Conservation (phyloP, 2,888 invertebrate genomes). For the Apocheima hispidaria region DNA sequence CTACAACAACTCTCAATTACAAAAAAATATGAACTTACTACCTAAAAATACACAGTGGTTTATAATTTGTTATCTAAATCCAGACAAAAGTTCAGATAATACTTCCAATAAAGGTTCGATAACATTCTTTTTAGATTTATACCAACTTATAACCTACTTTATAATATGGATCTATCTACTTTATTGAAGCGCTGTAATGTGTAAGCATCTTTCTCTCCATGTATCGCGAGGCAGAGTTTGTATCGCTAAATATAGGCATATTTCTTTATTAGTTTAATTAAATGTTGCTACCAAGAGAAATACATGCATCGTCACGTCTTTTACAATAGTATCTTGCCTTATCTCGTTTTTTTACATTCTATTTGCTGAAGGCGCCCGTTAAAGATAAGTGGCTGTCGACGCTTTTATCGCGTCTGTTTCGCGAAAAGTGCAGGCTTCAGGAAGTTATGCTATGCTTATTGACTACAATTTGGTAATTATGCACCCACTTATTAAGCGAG, state of each 20-base stretch:
- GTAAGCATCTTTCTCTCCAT: not conserved
- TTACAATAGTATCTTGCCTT: slow-evolving; percentile 69
- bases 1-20: not conserved
- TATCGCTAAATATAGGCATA: not conserved
- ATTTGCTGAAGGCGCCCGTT: slow-evolving; percentile 84
- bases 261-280: slow-evolving; percentile 3
- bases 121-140: too few species aligned
- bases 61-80: too few species aligned
- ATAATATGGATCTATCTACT: not conserved
- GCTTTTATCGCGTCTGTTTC: slow-evolving; percentile 76
- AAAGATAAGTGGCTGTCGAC: slow-evolving; percentile 80
- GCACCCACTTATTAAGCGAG: slow-evolving; percentile 20
- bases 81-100: too few species aligned
- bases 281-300: slow-evolving; percentile 34
- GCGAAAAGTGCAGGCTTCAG: slow-evolving; percentile 73
- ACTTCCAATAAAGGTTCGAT: too few species aligned
- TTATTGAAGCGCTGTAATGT: not conserved
- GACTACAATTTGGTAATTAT: slow-evolving; percentile 23
- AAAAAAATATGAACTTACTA: not conserved
- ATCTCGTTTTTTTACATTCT: slow-evolving; percentile 83
- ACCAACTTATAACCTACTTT: too few species aligned
- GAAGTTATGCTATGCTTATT: slow-evolving; percentile 54
- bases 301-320: slow-evolving; percentile 56
- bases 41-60: not conserved
- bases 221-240: not conserved